Evolutionary conservation across 2,888 invertebrate genomes (phyloP), one percentile per base, ranked within the genome.

Genomic region (Phragmatobia fuliginosa): DNA sequence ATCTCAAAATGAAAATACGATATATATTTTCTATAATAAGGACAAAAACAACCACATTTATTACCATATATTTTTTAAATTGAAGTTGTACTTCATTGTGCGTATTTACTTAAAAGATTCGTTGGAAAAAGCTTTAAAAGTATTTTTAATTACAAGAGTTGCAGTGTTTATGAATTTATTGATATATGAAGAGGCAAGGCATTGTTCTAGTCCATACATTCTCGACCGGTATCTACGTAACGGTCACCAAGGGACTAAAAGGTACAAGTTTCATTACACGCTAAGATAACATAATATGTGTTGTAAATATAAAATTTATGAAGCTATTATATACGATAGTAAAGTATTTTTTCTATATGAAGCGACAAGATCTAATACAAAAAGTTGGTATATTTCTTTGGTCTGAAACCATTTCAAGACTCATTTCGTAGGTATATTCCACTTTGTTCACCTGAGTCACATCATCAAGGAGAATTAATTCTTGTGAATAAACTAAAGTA

Each of bases 291-390:
- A 71, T 72, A 74, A 76, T 79, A 77, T 77, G 76, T 74, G 75
- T 60, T 73, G 78, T 81, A 79, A 78, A 84, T 84, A 81, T 82
- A 77, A 77, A 85, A 82, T 85, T 82, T 84, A 85, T 85, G 77
- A 67, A 75, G 70, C 80, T 72, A 81, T 78, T 77, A 77, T 70
- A 62, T 61, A 58, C 75, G 64, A 58, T 67, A 45, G 1, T 31
- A 28, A 31, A 28, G 25, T 21, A 38, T 71, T 81, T 76, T 81
- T 78, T 72, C 60, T 38, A 66, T n/a, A 28, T 0, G 38, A 60
- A 61, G 11, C 49, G 18, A 7, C 21, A 21, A 7, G 18, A 8
- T 7, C 10, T 49, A 52, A 31, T 25, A 33, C 45, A 8, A 61
- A 33, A 5, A 28, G n/a, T 11, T 49, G 7, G 18, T 36, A 36